Base-by-base conservation (phyloP, 1,140 invertebrate species). In the Drosophila micromelanica region DNA sequence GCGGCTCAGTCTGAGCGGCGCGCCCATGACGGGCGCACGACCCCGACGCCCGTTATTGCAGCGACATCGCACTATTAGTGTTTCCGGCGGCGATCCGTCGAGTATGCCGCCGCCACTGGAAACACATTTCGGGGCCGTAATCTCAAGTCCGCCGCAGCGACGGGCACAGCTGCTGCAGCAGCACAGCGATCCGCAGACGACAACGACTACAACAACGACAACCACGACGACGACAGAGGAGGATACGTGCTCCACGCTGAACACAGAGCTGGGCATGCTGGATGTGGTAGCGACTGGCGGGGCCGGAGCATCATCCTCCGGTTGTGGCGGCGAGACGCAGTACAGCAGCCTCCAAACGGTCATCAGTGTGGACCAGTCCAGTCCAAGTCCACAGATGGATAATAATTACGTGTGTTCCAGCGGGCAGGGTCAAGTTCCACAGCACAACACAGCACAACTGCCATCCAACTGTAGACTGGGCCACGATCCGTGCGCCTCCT, bases 101-200 rank as follows among this genome's bases (percentile, higher is more conserved):
- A 40, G 72, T 2, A 74, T 65, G 73, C 62, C 67, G 38, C 42
- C 68, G 6, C 78, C 90, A 6, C 57, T 90, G 7, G 90, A 91
- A 27, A 91, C 90, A 2, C 90, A 91, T 37, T 91, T 91, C 51
- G 90, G 90, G 0, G 62, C 84, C 4, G 64, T 82, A 4, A 74
- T 90, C 5, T 79, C 74, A 46, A 90, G 78, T 76, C 84, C 90
- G 7, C 78, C 73, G 30, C 69, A 69, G 51, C 54, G 84, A 8
- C 74, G 90, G 0, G 80, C 72, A 0, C 86, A 90, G n/a, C 59
- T 91, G n/a, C 54, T 91, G 56, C 90, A 91, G 37, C 90, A 91
- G 63, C 77, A 85, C 57, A 91, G 90, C 40, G 90, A 91, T 90
- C 90, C 90, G n/a, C 90, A 91, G 48, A 91, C 81, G 52, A 78